Evolutionary conservation across 1,140 invertebrate species (phyloP).

Genomic region (Lasaia peninsularis): DNA sequence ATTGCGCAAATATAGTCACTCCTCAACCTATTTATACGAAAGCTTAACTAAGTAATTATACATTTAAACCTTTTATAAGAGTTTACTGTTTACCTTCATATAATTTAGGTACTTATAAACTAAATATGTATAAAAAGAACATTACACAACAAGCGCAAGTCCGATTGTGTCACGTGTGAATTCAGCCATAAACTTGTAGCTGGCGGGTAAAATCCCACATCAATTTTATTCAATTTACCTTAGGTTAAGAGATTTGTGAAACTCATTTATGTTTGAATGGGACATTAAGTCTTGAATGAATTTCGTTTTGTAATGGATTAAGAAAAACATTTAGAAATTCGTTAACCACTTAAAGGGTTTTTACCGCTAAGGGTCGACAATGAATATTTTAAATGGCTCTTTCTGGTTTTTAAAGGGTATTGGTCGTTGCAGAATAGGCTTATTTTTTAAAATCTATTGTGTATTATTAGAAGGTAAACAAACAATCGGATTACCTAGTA

Average conservation of each 20-base stretch:
- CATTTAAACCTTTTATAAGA: too few species aligned
- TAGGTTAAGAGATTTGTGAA: slow-evolving; percentile 12
- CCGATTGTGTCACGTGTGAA: not conserved
- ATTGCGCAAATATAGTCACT: too few species aligned
- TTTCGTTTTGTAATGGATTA: not conserved
- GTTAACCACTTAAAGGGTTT: not conserved
- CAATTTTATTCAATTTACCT: slow-evolving; percentile 7
- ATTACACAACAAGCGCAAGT: not conserved
- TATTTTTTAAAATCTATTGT: too few species aligned
- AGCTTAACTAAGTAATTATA: too few species aligned
- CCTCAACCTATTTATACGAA: too few species aligned
- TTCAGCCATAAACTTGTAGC: not conserved
- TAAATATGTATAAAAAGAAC: too few species aligned
- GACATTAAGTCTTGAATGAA: not conserved
- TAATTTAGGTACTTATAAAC: too few species aligned
- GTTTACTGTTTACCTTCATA: too few species aligned
- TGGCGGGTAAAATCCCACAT: not conserved
- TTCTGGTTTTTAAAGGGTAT: too few species aligned
- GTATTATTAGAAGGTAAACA: too few species aligned
- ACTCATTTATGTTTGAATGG: slow-evolving; percentile 3
- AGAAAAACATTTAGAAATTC: not conserved
- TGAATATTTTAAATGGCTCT: not conserved
- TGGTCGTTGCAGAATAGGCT: too few species aligned
- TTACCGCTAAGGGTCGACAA: not conserved
- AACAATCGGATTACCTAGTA: too few species aligned